These are phyloP conservation scores for Pao palembangensis DNA, from an alignment of 2,113 vertebrate species.

Conservation along the genomic window DNA sequence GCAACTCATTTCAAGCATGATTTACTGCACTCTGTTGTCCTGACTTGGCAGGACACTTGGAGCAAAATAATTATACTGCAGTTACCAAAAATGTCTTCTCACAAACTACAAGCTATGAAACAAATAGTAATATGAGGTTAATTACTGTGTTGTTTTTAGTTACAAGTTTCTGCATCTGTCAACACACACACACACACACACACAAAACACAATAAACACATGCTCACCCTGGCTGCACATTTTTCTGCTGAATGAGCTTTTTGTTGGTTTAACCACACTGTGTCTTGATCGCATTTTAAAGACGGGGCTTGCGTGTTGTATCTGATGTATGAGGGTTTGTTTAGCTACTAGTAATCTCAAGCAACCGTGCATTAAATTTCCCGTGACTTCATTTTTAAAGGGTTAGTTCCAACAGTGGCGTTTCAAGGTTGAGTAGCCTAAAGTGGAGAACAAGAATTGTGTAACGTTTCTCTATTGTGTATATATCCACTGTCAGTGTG, in stretches of 20 bases:
- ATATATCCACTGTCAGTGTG: constrained; percentile 38
- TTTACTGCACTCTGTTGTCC: constrained; percentile 16
- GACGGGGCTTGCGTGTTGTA: constrained; percentile 6
- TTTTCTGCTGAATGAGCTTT: no score
- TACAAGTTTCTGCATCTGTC: constrained; percentile 17
- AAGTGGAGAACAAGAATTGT: constrained; percentile 38
- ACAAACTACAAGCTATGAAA: constrained; percentile 1
- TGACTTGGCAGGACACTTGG: neutral
- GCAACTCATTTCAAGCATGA: constrained; percentile 35
- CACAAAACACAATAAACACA: neutral
- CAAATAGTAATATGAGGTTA: constrained; percentile 1
- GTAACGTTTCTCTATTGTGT: constrained; percentile 47
- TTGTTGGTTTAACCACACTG: neutral
- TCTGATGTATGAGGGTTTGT: constrained; percentile 33
- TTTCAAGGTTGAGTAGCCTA: constrained; percentile 15
- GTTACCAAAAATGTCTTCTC: constrained; percentile 27
- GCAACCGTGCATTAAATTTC: constrained; percentile 31
- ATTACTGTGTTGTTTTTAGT: constrained; percentile 27
- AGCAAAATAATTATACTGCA: constrained; percentile 7
- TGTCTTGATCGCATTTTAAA: constrained; percentile 25
- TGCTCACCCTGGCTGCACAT: neutral
- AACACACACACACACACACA: neutral
- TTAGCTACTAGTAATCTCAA: constrained; percentile 16
- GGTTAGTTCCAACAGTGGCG: constrained; percentile 18
- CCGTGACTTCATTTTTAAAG: constrained; percentile 48